A percentile compares a stretch with the other conserved stretches of the same genome.
Conservation (phyloP, 2,113 vertebrate species). For the Agapornis roseicollis region DNA sequence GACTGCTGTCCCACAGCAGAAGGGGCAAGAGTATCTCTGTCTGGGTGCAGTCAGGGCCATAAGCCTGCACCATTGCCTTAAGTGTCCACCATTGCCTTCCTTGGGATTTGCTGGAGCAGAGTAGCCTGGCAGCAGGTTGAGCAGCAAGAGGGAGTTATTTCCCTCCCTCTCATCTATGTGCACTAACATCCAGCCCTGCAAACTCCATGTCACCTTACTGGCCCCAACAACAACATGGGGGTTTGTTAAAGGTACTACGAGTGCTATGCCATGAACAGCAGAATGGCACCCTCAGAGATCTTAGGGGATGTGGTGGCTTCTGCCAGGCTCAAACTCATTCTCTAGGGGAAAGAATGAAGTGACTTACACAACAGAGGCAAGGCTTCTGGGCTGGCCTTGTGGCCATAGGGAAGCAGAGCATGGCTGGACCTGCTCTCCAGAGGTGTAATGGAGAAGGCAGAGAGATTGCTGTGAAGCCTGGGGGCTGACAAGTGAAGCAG, state of each 20-base stretch:
- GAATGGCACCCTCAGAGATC: not conserved
- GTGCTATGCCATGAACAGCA: accelerated
- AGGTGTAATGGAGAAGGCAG: not conserved
- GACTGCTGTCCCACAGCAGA: not conserved
- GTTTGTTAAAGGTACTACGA: not conserved
- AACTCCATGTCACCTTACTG: not conserved
- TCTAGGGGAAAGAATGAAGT: not conserved
- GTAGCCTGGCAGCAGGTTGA: not conserved
- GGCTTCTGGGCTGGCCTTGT: accelerated
- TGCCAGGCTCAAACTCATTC: not conserved
- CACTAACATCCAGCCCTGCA: not conserved
- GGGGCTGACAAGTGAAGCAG: not conserved
- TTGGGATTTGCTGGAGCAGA: not conserved
- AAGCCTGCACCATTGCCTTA: not conserved
- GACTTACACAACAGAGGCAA: accelerated
- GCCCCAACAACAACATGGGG: accelerated
- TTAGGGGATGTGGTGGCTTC: not conserved
- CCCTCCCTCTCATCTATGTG: accelerated
- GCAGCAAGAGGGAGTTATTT: not conserved
- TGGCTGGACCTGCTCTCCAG: not conserved
- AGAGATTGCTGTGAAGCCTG: not conserved
- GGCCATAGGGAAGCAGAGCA: not conserved
- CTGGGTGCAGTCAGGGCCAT: not conserved
- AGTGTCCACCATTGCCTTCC: not conserved
- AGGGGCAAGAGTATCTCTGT: not conserved